phyloP scores from a whole-genome alignment of 2,797 vertebrate species.

The Melanogrammus aeglefinus region DNA sequence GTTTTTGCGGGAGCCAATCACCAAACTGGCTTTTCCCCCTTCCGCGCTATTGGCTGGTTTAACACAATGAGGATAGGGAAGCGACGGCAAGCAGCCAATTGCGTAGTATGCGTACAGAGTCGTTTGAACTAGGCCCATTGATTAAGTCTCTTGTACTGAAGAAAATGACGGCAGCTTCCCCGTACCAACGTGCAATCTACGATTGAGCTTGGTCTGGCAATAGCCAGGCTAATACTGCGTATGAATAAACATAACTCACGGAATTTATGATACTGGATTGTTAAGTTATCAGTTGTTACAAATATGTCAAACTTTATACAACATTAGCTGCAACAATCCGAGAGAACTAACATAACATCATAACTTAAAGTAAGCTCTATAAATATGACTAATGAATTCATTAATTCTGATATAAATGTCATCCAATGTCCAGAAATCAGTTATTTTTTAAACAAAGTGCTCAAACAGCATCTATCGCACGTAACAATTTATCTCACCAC shows the following conservation, averaged over 20 bases:
- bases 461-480: background rate
- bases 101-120: no score
- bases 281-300: background rate
- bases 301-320: background rate
- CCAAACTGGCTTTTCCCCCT: no score
- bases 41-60: no score
- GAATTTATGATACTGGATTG: background rate
- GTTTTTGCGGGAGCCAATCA: no score
- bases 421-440: background rate
- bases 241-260: background rate
- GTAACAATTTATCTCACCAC: background rate
- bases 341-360: background rate
- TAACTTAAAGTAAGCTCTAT: background rate
- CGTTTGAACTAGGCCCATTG: no score
- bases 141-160: no score
- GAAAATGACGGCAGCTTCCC: no score
- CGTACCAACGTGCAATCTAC: no score
- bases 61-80: no score
- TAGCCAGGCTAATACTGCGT: background rate
- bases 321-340: background rate
- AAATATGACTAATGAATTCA: background rate
- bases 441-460: background rate
- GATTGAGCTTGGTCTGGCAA: no score
- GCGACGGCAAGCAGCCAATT: no score
- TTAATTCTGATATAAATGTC: constrained; percentile 12